Conservation (phyloP, 2,888 invertebrate species). For the Tachina lurida region DNA sequence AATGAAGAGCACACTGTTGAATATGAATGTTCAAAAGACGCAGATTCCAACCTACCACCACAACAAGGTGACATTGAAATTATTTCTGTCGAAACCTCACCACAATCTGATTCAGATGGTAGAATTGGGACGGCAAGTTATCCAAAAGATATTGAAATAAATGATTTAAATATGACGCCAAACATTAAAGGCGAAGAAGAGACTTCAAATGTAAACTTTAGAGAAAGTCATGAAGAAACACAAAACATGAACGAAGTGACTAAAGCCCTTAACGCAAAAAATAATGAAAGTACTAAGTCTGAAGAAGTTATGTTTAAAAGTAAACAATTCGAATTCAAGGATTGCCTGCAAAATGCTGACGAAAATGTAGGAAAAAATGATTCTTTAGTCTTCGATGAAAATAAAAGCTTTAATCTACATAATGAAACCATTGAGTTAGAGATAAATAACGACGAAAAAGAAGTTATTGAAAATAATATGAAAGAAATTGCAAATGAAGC, state of each 20-base stretch:
- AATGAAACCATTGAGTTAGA: conserved; percentile 11
- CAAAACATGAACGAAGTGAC: neutral
- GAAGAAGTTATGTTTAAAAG: neutral
- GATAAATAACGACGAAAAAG: conserved; percentile 16
- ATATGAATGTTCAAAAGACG: neutral
- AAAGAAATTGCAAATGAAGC: neutral
- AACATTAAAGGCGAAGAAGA: neutral
- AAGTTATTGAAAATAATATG: conserved; percentile 26
- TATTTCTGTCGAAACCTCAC: neutral
- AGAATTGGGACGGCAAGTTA: neutral
- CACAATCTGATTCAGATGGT: neutral
- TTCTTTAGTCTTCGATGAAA: neutral
- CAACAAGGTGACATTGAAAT: conserved; percentile 20
- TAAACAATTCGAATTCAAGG: neutral
- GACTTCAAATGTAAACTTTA: neutral
- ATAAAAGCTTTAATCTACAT: neutral
- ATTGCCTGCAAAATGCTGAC: neutral
- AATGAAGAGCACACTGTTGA: conserved; percentile 3
- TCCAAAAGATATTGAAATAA: neutral
- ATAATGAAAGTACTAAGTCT: neutral
- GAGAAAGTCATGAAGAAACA: neutral
- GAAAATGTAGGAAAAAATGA: neutral
- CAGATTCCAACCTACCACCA: neutral
- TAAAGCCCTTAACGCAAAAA: neutral
- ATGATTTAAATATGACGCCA: neutral